phyloP scores from a whole-genome alignment of 2,797 vertebrate species.

The Ceryle rudis region DNA sequence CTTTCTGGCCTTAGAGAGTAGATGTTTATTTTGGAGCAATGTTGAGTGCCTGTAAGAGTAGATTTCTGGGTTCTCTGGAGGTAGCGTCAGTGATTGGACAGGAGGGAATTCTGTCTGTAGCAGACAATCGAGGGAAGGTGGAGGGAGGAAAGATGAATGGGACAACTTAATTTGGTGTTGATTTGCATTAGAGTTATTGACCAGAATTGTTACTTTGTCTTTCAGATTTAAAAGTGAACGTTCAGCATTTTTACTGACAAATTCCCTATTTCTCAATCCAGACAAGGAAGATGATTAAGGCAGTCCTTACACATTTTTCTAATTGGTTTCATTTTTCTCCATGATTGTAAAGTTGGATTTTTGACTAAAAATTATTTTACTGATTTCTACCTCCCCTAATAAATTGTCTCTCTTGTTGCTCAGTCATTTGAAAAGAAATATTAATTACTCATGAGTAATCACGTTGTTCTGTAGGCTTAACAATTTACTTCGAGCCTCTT shows the following conservation, averaged over 20 bases:
- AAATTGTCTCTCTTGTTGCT: neutral
- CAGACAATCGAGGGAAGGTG: neutral
- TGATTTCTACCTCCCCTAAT: neutral
- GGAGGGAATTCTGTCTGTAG: neutral
- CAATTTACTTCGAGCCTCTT: neutral
- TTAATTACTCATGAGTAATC: constrained; percentile 28
- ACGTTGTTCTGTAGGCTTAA: constrained; percentile 7
- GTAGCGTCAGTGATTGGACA: neutral
- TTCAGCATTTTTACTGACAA: neutral
- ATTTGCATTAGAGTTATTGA: neutral
- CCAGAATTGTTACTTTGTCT: neutral
- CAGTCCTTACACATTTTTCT: neutral
- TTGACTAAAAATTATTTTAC: neutral
- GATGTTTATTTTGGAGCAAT: neutral
- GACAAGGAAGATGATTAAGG: neutral
- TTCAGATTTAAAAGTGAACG: neutral
- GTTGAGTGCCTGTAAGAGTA: neutral
- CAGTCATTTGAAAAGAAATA: constrained; percentile 4
- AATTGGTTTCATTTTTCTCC: neutral
- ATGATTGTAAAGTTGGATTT: neutral
- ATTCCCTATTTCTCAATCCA: neutral
- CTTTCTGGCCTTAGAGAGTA: neutral
- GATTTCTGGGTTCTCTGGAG: neutral
- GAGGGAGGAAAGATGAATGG: neutral
- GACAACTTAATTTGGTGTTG: neutral